Conservation (phyloP, 2,888 invertebrate genomes). For the Conomelus anceps region DNA sequence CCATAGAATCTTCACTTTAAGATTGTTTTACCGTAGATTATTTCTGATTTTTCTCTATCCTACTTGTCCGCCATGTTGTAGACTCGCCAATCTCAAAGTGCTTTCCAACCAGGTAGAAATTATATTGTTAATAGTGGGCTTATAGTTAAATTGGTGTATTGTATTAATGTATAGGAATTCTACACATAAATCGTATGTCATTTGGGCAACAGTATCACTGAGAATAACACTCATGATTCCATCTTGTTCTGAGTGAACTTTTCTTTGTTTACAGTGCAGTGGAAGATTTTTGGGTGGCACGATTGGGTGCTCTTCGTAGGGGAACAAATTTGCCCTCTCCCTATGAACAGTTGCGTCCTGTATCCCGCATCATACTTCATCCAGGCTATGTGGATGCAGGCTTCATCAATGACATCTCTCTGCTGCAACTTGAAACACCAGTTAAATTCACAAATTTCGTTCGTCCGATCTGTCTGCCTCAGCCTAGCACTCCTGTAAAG, state of each 20-base stretch:
- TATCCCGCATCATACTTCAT: conserved; percentile 60
- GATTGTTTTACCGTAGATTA: no score
- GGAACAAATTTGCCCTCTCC: conserved; percentile 68
- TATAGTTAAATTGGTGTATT: no score
- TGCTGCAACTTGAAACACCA: conserved; percentile 55
- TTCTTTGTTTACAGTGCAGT: conserved; percentile 51
- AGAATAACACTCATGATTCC: not conserved
- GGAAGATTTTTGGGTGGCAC: conserved; percentile 70
- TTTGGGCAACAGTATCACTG: no score
- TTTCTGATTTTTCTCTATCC: no score
- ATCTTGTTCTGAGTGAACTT: not conserved
- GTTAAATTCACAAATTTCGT: conserved; percentile 54
- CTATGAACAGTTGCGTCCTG: conserved; percentile 61
- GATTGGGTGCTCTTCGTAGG: conserved; percentile 66
- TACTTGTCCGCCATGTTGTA: no score
- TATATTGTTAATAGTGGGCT: no score
- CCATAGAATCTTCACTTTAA: no score
- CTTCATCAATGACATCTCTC: conserved; percentile 70
- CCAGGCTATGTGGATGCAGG: conserved; percentile 68
- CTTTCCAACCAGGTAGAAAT: no score
- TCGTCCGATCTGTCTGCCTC: conserved; percentile 59
- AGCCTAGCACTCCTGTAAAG: conserved; percentile 50
- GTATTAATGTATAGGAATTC: no score
- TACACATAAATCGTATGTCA: no score
- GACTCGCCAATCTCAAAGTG: no score